These are phyloP conservation scores for Crioceris asparagi DNA, from an alignment of 2,888 invertebrate genomes.

Conservation along the genomic window DNA sequence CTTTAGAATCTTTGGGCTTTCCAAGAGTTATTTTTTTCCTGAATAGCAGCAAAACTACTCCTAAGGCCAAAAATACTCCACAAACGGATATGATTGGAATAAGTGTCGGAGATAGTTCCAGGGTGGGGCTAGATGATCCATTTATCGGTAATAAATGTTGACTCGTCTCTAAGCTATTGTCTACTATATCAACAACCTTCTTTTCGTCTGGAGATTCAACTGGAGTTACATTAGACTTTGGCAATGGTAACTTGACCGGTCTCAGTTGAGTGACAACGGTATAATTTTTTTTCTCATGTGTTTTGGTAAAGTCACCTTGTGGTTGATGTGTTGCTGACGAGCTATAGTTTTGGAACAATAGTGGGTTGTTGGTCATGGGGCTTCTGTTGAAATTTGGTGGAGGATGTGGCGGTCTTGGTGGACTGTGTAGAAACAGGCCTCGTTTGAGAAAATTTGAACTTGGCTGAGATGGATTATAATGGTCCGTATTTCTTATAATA, in stretches of 20 bases:
- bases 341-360: constrained; percentile 15
- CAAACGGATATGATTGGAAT: constrained; percentile 62
- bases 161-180: constrained; percentile 14
- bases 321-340: too few species aligned
- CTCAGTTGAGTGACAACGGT: too few species aligned
- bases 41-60: constrained; percentile 56
- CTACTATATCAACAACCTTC: constrained; percentile 6
- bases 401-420: too few species aligned
- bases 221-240: too few species aligned
- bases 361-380: constrained; percentile 24
- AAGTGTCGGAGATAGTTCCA: constrained; percentile 53
- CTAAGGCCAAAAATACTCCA: constrained; percentile 56
- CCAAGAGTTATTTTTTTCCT: constrained; percentile 57
- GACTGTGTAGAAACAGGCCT: too few species aligned
- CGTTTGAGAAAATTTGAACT: too few species aligned
- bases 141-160: constrained; percentile 21
- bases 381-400: too few species aligned
- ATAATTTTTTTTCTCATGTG: not conserved
- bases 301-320: too few species aligned
- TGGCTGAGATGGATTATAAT: constrained; percentile 14
- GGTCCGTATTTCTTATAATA: constrained; percentile 39
- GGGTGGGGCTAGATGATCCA: constrained; percentile 38
- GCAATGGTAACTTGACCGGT: too few species aligned
- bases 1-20: constrained; percentile 56
- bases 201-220: too few species aligned